Percentiles rank a stretch among this genome's conserved stretches.
phyloP scores from a whole-genome alignment of 2,797 vertebrate genomes.

The Anomalospiza imberbis region DNA sequence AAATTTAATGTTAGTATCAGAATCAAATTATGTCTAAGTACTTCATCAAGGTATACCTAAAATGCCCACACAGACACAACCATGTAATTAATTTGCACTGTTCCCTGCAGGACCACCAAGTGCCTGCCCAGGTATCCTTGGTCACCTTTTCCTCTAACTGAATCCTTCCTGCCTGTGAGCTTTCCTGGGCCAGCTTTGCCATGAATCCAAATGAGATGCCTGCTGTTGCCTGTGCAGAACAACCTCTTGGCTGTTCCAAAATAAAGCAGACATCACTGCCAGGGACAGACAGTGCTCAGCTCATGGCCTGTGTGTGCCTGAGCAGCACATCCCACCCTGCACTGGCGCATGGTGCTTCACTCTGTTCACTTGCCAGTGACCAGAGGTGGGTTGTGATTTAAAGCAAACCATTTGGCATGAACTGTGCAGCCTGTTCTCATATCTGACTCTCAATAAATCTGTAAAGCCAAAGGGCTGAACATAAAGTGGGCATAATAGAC shows the following conservation, averaged over 20 bases:
- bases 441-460: background rate
- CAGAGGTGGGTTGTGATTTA: background rate
- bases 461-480: background rate
- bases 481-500: background rate
- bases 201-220: rapidly evolving
- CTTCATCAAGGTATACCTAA: background rate
- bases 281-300: background rate
- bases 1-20: background rate
- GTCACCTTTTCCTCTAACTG: background rate
- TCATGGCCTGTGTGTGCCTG: rapidly evolving
- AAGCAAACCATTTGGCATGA: background rate
- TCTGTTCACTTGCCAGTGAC: rapidly evolving
- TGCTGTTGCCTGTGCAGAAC: background rate
- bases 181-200: background rate
- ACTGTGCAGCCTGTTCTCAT: background rate
- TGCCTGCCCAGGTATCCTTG: background rate
- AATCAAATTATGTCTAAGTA: background rate
- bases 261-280: rapidly evolving
- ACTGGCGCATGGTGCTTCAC: rapidly evolving
- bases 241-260: background rate
- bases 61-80: background rate
- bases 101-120: background rate
- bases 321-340: background rate
- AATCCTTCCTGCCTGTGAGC: background rate
- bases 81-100: background rate